Evolutionary conservation across 2,797 vertebrate genomes (phyloP).

Genomic region (Lagocephalus sceleratus): DNA sequence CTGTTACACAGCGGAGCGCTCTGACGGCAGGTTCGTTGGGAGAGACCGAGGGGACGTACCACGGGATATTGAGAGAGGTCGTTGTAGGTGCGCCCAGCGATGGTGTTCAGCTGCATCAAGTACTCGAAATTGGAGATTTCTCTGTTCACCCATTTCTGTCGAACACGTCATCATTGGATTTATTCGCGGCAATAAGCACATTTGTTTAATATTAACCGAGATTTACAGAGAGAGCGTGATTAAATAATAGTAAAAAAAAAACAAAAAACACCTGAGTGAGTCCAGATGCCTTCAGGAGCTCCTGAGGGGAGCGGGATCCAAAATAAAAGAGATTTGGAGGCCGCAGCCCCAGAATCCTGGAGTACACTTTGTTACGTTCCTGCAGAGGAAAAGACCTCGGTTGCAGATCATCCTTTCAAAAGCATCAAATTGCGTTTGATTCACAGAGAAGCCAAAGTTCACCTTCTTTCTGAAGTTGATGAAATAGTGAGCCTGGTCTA

Average conservation of each 20-base stretch:
- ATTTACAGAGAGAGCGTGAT: not conserved
- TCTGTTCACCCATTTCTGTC: slow-evolving; percentile 93
- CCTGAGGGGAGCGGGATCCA: slow-evolving; percentile 91
- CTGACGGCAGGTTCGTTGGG: not conserved
- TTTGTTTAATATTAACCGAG: not conserved
- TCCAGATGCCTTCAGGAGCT: slow-evolving; percentile 91
- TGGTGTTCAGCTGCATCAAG: slow-evolving; percentile 97
- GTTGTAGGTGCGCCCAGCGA: slow-evolving; percentile 93
- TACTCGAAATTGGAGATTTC: slow-evolving; percentile 99
- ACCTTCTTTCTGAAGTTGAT: slow-evolving; percentile 95
- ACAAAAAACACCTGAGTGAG: slow-evolving; percentile 88
- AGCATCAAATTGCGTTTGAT: not conserved
- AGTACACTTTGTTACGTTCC: slow-evolving; percentile 94
- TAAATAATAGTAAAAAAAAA: not conserved
- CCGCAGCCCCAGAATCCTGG: slow-evolving; percentile 85
- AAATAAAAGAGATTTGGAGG: slow-evolving; percentile 88
- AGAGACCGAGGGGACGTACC: slow-evolving; percentile 70
- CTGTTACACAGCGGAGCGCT: not conserved
- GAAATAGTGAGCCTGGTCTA: slow-evolving; percentile 96
- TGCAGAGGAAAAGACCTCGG: slow-evolving; percentile 42
- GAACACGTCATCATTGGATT: not conserved
- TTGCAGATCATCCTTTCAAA: not conserved
- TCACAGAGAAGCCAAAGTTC: not conserved
- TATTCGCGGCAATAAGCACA: slow-evolving; percentile 2
- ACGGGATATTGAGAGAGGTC: slow-evolving; percentile 97